Evolutionary conservation across 2,888 invertebrate species (phyloP), one percentile per base, ranked within the genome.

Genomic region (Strigamia maritima): DNA sequence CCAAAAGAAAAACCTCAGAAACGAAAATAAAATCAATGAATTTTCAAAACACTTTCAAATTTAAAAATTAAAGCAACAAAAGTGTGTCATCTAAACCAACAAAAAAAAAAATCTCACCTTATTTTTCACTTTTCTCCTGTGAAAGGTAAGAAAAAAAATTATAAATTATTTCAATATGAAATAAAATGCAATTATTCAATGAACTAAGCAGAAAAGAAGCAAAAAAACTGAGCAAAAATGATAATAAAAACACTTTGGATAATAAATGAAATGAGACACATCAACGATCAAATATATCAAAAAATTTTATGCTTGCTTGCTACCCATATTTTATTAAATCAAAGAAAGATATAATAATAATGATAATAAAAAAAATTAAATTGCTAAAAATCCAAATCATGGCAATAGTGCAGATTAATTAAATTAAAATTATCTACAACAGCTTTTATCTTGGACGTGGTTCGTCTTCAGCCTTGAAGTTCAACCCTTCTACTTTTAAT

Each of bases 401-500:
- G 60, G 60, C 60, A 60, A 60, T 60, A 60, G 24, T 60, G 60
- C 60, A 60, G 22, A 24, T 60, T 35, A 60, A 24, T 60, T 16
- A 44, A 44, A 44, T 24, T 60, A 60, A 60, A 60, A 60, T 10
- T 24, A 60, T 60, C 60, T 60, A 60, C 19, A 60, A 60, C 49
- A 19, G 49, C 19, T 49, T 19, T 60, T 60, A 22, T 60, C 22
- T 60, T 60, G 60, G 60, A 60, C 60, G 60, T 60, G 60, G 60
- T 60, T 44, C 60, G 19, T 60, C 60, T 60, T 60, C 60, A 60
- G 0, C 60, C 60, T 44, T 60, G 60, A 60, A 60, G 60, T 60
- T 19, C 60, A 60, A 60, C 60, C 60, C 60, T 60, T 60, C 60
- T 60, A 60, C 22, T 60, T 60, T 60, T 60, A 60, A 60, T 60